Evolutionary conservation across 2,797 vertebrate genomes (phyloP), one percentile per base, ranked within the genome.

Genomic region (Syngnathus rostellatus): DNA sequence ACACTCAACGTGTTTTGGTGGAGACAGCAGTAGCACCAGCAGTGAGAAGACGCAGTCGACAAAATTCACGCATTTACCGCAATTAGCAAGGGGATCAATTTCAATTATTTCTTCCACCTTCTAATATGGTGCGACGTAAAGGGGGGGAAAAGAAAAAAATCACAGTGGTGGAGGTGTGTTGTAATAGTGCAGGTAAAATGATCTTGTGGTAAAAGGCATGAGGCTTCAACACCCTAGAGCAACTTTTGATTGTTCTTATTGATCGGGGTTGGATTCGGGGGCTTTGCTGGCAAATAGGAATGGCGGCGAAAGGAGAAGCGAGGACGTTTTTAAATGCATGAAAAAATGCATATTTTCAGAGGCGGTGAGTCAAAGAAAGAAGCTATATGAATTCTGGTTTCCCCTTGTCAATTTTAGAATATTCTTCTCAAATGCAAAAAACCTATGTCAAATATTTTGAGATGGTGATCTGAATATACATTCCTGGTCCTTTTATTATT

Each of bases 171-270:
- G 50, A 25, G 11, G 50, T 23, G 54, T 21, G 55, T 46, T 67
- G 55, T 48, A 60, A 57, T 53, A 50, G 72, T 81, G 61, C 74
- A 77, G 77, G 74, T 74, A 46, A 72, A 74, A 72, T 69, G 63
- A 80, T 64, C 46, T 65, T 23, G 64, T 55, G 21, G 23, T 80
- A 75, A 81, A 83, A 76, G 66, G 76, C 65, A 73, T 68, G 64
- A 74, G 79, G 71, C 72, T 81, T 85, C 65, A 63, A 71, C 71
- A 76, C 72, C 77, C 75, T 21, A 57, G 71, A 80, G 78, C 77
- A 78, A 71, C 72, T 65, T 79, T 75, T 77, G 74, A 85, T 86
- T 83, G 72, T 75, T 86, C 62, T 66, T 83, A 86, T 86, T 79
- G 85, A 89, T 87, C 63, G 51, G 41, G 45, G 63, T 75, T 71